Base-by-base conservation (phyloP, 64 coral and sea anemone species). In the Montipora cactus region DNA sequence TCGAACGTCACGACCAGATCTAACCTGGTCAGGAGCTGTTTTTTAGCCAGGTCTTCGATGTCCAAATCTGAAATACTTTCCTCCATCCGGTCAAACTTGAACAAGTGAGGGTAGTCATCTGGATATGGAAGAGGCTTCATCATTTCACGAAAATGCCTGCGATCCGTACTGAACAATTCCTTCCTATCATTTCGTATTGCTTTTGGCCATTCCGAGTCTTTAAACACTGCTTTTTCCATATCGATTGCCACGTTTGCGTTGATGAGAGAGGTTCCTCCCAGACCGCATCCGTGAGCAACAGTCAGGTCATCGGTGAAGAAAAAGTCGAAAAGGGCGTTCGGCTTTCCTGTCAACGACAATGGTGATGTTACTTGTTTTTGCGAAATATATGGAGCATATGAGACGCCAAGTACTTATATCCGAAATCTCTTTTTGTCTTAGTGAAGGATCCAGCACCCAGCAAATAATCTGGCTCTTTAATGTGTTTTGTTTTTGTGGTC, bases 231-330 rank as follows among this genome's bases (percentile, higher is more conserved):
- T 9, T 78, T 77, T 5, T 94, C 92, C 49, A 59, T 77, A 25
- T 94, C 92, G 2, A 89, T 66, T 73, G 7, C 92, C 20, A 94
- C 92, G 72, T 94, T 94, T 0, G 92, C 92, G 53, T 94, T 94
- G 22, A 94, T 89, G 49, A 94, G 92, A 76, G 92, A 94, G 7
- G 48, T 55, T 14, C 92, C 92, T 3, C 92, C 92, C 16, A 94
- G 87, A 8, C 92, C 92, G 57, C 87, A 83, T 44, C 92, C 92
- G 45, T 94, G 92, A 9, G 83, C 45, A 5, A 94, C 92, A 22
- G 77, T 83, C n/a, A 94, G 67, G 68, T 94, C 85, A 59, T 89
- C 70, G 14, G 85, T 87, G 1, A 75, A 64, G 25, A 81, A 81
- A 10, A 89, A 79, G 44, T 94, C 92, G 53, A 89, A 89, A 49